Evolutionary conservation across 2,888 invertebrate species (phyloP).

Genomic region (Diogma glabrata): DNA sequence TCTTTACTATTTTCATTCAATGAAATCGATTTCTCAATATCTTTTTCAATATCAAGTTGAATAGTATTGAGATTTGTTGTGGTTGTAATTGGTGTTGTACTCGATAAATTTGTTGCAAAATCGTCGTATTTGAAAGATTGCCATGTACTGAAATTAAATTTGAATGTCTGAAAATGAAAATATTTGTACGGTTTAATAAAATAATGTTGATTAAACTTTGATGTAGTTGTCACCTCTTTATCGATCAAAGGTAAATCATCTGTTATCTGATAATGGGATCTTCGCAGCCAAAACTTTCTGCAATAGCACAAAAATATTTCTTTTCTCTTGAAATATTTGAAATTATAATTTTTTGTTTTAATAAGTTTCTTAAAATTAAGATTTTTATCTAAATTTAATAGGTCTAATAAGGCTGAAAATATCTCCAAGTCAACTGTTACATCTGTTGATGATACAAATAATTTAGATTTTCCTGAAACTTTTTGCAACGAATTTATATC

Average conservation of each 20-base stretch:
- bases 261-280: background rate
- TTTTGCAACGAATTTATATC: background rate
- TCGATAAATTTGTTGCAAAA: no score
- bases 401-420: background rate
- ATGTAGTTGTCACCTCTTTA: no score
- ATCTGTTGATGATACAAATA: background rate
- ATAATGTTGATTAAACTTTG: no score
- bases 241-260: background rate
- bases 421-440: background rate
- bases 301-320: background rate
- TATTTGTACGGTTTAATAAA: no score
- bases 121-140: no score
- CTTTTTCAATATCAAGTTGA: no score
- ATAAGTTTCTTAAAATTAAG: no score
- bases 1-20: background rate
- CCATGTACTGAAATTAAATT: background rate
- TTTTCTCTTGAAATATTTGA: background rate
- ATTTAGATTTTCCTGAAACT: background rate
- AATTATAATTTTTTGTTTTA: background rate
- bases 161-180: no score
- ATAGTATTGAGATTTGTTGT: background rate
- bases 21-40: no score
- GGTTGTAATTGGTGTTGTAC: background rate
- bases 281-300: background rate
- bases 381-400: no score